Percentiles rank a stretch among this genome's conserved stretches.
phyloP scores from a whole-genome alignment of 2,113 vertebrate genomes.

The Isichthys henryi region DNA sequence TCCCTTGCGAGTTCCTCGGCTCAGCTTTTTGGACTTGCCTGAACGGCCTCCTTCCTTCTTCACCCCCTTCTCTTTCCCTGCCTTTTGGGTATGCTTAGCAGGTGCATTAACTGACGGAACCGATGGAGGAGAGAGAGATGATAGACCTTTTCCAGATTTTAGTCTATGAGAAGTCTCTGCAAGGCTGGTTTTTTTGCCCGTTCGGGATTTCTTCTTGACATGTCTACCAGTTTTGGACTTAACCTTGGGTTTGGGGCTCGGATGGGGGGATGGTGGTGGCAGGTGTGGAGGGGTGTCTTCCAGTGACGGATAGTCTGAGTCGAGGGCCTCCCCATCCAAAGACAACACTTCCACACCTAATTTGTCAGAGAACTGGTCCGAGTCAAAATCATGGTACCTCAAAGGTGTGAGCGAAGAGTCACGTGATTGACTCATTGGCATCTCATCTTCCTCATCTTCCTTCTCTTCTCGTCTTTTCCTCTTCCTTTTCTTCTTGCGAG shows the following conservation, averaged over 20 bases:
- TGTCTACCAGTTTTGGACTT: conserved; percentile 43
- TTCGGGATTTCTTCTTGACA: conserved; percentile 55
- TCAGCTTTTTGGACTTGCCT: conserved; percentile 56
- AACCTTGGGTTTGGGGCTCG: conserved; percentile 49
- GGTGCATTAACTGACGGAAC: conserved; percentile 33
- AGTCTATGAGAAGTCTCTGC: conserved; percentile 46
- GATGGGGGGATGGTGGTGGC: conserved; percentile 45
- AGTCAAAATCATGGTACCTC: conserved; percentile 54
- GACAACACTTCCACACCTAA: conserved; percentile 58
- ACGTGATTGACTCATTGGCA: conserved; percentile 45
- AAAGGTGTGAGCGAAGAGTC: conserved; percentile 44
- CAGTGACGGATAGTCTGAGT: conserved; percentile 66
- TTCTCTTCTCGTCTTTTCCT: conserved; percentile 48
- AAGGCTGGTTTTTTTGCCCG: conserved; percentile 51
- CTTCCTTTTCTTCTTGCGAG: conserved; percentile 60
- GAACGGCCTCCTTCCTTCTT: conserved; percentile 53
- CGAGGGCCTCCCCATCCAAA: conserved; percentile 65
- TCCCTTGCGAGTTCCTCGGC: conserved; percentile 59
- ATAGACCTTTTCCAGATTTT: conserved; percentile 48
- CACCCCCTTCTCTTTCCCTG: conserved; percentile 51
- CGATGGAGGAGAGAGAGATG: conserved; percentile 46
- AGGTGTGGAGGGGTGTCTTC: conserved; percentile 58
- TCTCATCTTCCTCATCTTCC: conserved; percentile 53
- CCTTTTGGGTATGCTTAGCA: conserved; percentile 48
- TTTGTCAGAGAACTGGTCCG: conserved; percentile 57